Percentiles rank a stretch among this genome's conserved stretches.
Conservation (phyloP, 2,113 vertebrate genomes). For the Caretta caretta region DNA sequence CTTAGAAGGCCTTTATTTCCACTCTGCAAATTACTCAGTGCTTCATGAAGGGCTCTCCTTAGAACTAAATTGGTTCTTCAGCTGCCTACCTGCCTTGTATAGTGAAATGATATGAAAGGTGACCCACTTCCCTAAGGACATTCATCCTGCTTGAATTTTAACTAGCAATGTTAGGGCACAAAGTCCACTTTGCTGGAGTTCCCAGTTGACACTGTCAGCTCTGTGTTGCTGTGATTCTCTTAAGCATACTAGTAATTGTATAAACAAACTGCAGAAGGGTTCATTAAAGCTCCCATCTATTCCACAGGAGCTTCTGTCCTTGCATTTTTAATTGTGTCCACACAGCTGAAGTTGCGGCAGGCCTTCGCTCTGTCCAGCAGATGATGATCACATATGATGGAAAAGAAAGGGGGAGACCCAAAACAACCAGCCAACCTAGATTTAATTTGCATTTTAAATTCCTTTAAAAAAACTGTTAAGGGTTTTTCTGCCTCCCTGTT, state of each 20-base stretch:
- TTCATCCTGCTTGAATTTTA: neutral
- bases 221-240: neutral
- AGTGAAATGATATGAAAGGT: accelerated
- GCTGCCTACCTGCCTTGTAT: accelerated
- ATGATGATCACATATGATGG: neutral
- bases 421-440: neutral
- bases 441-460: neutral
- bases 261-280: neutral
- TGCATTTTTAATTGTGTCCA: neutral
- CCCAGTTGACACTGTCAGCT: neutral
- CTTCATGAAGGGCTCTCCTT: accelerated
- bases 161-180: neutral
- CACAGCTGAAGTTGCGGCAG: neutral
- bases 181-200: neutral
- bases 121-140: neutral
- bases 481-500: neutral
- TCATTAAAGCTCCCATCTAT: neutral
- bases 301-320: neutral
- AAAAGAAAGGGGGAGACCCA: neutral
- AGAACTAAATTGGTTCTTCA: accelerated
- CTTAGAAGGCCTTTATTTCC: neutral
- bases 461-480: neutral
- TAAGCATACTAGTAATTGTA: neutral
- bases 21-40: neutral
- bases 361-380: neutral